phyloP scores from a whole-genome alignment of 2,888 invertebrate genomes.

The Tachystola acroxantha region DNA sequence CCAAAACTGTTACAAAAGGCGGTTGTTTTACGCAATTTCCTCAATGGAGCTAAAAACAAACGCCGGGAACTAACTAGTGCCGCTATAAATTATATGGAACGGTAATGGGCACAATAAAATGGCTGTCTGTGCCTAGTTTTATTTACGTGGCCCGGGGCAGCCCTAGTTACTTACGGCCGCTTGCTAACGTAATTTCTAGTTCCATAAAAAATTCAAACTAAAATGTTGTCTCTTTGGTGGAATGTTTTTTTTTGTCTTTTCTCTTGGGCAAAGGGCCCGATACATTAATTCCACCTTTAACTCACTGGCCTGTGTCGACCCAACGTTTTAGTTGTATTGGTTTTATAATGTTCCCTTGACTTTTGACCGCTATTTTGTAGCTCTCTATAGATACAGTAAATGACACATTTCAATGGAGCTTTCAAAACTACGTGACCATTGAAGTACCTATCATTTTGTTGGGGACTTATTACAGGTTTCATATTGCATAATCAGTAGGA shows the following conservation, averaged over 20 bases:
- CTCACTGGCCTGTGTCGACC: not conserved
- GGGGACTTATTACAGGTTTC: too few species aligned
- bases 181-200: constrained; percentile 9
- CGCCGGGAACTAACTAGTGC: constrained; percentile 21
- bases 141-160: constrained; percentile 6
- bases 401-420: too few species aligned
- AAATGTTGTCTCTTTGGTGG: constrained; percentile 5
- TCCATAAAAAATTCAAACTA: constrained; percentile 12
- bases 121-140: constrained; percentile 16
- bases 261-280: too few species aligned
- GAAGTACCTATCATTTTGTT: too few species aligned
- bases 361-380: too few species aligned
- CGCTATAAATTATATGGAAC: constrained; percentile 29
- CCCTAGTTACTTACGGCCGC: constrained; percentile 4
- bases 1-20: not conserved
- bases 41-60: constrained; percentile 20
- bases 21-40: constrained; percentile 13
- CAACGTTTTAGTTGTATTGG: not conserved
- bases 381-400: too few species aligned
- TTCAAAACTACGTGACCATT: too few species aligned
- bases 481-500: too few species aligned
- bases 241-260: not conserved
- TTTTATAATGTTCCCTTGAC: too few species aligned
- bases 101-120: constrained; percentile 30
- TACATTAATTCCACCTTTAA: too few species aligned